Conservation (phyloP, 2,888 invertebrate species). For the Dolichopus griseipennis region DNA sequence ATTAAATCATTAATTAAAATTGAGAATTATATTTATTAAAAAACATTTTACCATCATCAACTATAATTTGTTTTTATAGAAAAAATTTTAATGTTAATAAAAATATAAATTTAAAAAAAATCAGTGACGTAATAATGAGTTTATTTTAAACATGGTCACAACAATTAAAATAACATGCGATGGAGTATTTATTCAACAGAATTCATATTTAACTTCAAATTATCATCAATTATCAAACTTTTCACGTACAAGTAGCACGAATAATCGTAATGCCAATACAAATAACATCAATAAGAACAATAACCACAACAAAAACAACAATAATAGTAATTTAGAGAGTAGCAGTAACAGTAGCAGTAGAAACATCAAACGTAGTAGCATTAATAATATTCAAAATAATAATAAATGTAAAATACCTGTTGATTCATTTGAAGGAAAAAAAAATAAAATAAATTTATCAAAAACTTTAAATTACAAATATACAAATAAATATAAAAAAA, state of each 20-base stretch:
- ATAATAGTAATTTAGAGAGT: background rate
- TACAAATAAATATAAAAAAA: background rate
- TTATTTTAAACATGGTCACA: conserved; percentile 36
- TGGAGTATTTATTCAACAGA: conserved; percentile 43
- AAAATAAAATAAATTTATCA: background rate
- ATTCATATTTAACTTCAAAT: conserved; percentile 36
- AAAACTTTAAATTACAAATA: background rate
- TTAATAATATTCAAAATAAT: background rate
- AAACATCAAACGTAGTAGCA: background rate
- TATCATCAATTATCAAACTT: conserved; percentile 3
- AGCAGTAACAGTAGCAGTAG: background rate
- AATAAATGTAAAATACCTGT: background rate
- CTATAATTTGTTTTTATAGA: background rate
- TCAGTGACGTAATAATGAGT: conserved; percentile 10
- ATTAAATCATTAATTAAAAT: no score
- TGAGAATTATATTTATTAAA: no score
- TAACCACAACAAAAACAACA: background rate
- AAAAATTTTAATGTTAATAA: background rate
- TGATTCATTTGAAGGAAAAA: background rate
- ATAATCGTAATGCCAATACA: background rate
- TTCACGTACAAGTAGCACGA: background rate
- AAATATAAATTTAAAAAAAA: background rate
- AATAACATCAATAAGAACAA: no score
- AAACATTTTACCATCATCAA: no score
- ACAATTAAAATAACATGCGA: conserved; percentile 44